Base-by-base conservation (phyloP, 1,140 invertebrate genomes). In the Mya arenaria region DNA sequence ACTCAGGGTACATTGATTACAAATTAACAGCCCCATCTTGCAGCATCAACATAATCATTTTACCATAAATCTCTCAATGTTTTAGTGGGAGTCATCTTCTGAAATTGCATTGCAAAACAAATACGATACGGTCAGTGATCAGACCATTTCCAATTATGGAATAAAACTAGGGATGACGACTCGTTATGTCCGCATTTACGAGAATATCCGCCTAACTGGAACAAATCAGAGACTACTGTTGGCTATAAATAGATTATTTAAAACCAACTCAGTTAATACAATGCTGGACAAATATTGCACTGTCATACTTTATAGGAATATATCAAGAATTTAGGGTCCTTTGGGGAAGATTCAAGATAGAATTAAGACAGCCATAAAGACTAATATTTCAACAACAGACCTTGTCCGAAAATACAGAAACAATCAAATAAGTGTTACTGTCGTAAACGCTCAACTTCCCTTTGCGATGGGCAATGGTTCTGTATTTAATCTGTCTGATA, bases 11-110 rank as follows among this genome's bases (percentile, higher is more conserved):
- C 63, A 78, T 78, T 65, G 74, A 78, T 78, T 66, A 41, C 41
- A 48, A 65, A 78, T 78, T 78, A 65, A 78, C 30, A 28, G 58
- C 36, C 41, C 37, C 39, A 78, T 30, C 74, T 34, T 1, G 74
- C 5, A 66, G 74, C 62, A 65, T 78, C 74, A 65, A 65, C 39
- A 58, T 78, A 78, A 78, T 78, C 74, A 78, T 78, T 78, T 48
- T 63, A 78, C 74, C 58, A 78, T 78, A 78, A 78, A 78, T 78
- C 74, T 65, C 62, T 78, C 60, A n/a, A n/a, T n/a, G n/a, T n/a
- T n/a, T n/a, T n/a, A 65, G 60, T 34, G 28, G 37, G 52, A 48
- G 19, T 62, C 5, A 60, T 78, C 74, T 78, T 52, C 34, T 78
- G 74, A 65, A 78, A 78, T 78, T 65, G 62, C 62, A 63, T 62